These are phyloP conservation scores for Ferdinandea cuprea DNA, from an alignment of 2,888 invertebrate species.

Conservation along the genomic window DNA sequence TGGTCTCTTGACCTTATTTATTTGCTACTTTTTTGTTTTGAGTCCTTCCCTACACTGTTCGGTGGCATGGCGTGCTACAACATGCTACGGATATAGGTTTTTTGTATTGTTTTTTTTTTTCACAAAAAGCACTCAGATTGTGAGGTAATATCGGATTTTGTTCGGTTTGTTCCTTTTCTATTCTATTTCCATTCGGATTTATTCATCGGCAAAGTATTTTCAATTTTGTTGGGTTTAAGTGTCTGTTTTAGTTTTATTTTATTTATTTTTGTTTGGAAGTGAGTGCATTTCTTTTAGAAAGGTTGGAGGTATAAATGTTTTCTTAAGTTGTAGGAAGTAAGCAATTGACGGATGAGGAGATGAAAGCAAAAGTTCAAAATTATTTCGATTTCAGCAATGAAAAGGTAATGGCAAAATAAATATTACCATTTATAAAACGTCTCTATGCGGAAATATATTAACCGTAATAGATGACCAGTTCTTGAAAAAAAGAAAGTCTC, in stretches of 20 bases:
- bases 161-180: conserved; percentile 11
- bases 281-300: neutral
- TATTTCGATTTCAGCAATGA: too few species aligned
- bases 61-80: conserved; percentile 3
- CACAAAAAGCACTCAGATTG: conserved; percentile 20
- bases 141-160: conserved; percentile 22
- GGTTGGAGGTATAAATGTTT: too few species aligned
- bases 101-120: neutral
- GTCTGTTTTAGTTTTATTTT: neutral
- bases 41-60: conserved; percentile 8
- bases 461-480: too few species aligned
- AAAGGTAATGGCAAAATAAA: too few species aligned
- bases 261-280: neutral
- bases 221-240: neutral
- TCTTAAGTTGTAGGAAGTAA: too few species aligned
- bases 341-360: too few species aligned
- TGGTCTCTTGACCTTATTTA: conserved; percentile 25
- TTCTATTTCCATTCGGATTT: conserved; percentile 43
- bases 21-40: neutral
- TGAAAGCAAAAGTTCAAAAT: too few species aligned
- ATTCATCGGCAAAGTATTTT: conserved; percentile 36
- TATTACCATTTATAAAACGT: too few species aligned
- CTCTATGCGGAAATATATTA: too few species aligned
- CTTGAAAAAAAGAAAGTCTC: too few species aligned
- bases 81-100: conserved; percentile 10